Evolutionary conservation across 1,140 invertebrate species (phyloP), one percentile per base, ranked within the genome.

Genomic region (Delia radicum): DNA sequence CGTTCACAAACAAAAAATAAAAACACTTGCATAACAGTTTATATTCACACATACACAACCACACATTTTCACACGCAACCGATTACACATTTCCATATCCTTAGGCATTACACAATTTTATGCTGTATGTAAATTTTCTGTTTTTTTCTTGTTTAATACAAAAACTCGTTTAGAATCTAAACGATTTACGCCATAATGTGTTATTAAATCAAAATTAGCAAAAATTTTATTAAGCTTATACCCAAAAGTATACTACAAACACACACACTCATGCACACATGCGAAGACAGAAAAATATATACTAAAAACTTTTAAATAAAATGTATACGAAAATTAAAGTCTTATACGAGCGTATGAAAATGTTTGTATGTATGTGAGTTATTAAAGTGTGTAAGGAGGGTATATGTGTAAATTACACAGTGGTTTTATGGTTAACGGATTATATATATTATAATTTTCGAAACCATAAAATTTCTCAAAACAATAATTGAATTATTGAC

Each of bases 211-310:
- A 69, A 69, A 37, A 69, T 69, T 69, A 69, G 65, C 31, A 69
- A 69, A 69, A 69, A 69, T 69, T 69, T 69, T 69, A 69, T 69
- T 69, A 69, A 69, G 65, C 65, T 37, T 37, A 69, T 69, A n/a
- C 65, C 29, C 29, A 69, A 69, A 69, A 69, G 29, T 31, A 37
- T 21, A 24, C 48, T 55, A 69, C 4, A 33, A 65, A 29, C 18
- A 69, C 5, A 1, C 18, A 55, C 48, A 42, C 37, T 21, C n/a
- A 55, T n/a, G 24, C 48, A 37, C 48, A 18, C 46, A 4, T 55
- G 48, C 8, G 6, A 21, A 24, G 4, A 55, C 21, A 5, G 48
- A 7, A 18, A 55, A 21, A 55, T 21, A 6, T 18, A 55, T 21
- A 21, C n/a, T 18, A 2, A 7, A n/a, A 8, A 55, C 48, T 55